Percentiles rank a stretch among this genome's conserved stretches.
phyloP scores from a whole-genome alignment of 2,797 vertebrate genomes.

The Fringilla coelebs region DNA sequence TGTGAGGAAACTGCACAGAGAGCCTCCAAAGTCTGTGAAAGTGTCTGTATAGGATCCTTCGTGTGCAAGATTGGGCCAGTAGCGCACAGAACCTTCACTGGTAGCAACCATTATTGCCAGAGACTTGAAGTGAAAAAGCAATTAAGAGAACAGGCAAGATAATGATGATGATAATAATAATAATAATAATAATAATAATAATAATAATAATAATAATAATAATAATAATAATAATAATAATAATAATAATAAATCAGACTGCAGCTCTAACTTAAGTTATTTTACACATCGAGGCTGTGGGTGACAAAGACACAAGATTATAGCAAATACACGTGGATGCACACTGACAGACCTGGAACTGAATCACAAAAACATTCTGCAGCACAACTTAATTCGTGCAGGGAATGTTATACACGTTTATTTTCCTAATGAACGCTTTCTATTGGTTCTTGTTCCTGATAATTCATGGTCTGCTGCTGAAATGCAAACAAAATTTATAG shows the following conservation, averaged over 20 bases:
- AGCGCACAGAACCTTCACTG: constrained; percentile 84
- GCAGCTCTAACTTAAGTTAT: background rate
- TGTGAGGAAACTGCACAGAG: constrained; percentile 83
- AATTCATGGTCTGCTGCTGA: background rate
- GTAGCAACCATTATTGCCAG: constrained; percentile 86
- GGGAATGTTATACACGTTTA: accelerated
- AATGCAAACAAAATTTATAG: background rate
- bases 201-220: too few relatives aligned
- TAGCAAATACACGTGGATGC: background rate
- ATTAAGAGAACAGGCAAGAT: background rate
- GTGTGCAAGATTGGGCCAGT: constrained; percentile 87
- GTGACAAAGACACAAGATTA: background rate
- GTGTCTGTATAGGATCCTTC: constrained; percentile 86
- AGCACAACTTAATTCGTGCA: background rate
- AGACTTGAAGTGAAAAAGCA: constrained; percentile 70
- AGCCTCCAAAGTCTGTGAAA: constrained; percentile 79
- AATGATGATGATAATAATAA: background rate
- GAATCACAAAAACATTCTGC: background rate
- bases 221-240: background rate
- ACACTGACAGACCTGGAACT: background rate
- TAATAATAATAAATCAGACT: background rate
- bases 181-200: too few relatives aligned
- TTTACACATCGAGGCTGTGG: background rate
- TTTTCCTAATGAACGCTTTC: background rate
- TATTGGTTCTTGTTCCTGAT: background rate